Evolutionary conservation across 2,113 vertebrate species (phyloP), one percentile per base, ranked within the genome.

Genomic region (Hippocampus zosterae): DNA sequence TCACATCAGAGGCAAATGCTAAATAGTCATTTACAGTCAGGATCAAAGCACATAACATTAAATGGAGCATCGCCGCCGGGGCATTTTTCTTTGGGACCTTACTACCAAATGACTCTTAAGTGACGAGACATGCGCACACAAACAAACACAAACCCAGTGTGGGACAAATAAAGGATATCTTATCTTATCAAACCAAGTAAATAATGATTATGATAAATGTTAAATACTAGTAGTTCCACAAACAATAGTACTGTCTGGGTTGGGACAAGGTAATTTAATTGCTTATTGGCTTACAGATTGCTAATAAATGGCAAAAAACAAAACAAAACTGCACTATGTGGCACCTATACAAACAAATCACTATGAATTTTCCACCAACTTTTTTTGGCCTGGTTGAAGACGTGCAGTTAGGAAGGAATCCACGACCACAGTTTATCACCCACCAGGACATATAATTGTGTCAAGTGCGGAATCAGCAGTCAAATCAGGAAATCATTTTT

Each of bases 11-110:
- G 12, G 63, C 55, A 72, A 85, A 82, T 68, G 80, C 73, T 70
- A 70, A 76, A 78, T 44, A 63, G 53, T 71, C 70, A 12, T 71
- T 74, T 70, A 76, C 18, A 48, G 73, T 74, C 77, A 72, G 70
- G 65, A 78, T 82, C 69, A 78, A 68, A 72, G 40, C 1, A 10
- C 67, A 40, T 13, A 56, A 52, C 57, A 76, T 75, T 67, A 67
- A 65, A 44, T 6, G 44, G 60, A 29, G 56, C 50, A 56, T 60
- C 8, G 3, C 76, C 56, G 50, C 23, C 2, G 29, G 76, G 37
- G 21, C 27, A 7, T 16, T 65, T 2, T 19, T 44, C 53, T 23
- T 25, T 65, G 2, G 6, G n/a, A 61, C 19, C 21, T 25, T 19
- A 33, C 16, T 0, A 4, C 74, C 13, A 15, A n/a, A 48, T 25